Conservation (phyloP, 2,797 vertebrate species). For the Pantherophis vulpinus region DNA sequence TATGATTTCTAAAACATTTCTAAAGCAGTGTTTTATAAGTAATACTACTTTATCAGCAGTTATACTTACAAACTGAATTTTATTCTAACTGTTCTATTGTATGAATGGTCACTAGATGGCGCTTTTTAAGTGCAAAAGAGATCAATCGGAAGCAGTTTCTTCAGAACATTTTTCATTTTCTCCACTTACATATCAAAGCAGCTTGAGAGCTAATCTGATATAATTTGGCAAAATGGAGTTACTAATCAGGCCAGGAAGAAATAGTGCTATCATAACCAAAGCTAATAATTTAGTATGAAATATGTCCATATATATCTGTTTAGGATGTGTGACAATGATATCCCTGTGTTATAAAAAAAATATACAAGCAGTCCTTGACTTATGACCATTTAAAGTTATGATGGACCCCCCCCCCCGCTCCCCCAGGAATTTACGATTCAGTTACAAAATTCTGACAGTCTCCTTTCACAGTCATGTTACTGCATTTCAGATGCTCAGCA, state of each 20-base stretch:
- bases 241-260: background rate
- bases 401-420: background rate
- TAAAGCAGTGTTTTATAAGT: background rate
- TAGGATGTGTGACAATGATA: background rate
- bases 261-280: background rate
- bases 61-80: background rate
- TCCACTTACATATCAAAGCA: background rate
- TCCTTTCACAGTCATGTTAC: background rate
- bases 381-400: background rate
- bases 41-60: background rate
- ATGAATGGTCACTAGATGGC: conserved; percentile 63
- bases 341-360: background rate
- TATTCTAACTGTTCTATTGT: background rate
- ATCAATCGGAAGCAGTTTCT: background rate
- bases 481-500: background rate
- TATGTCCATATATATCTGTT: background rate
- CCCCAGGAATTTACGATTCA: background rate
- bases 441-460: background rate
- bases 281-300: background rate
- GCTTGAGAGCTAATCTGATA: background rate
- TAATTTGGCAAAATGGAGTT: background rate
- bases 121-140: conserved; percentile 55
- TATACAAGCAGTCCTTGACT: background rate
- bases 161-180: background rate
- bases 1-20: background rate